Evolutionary conservation across 2,113 vertebrate species (phyloP).

Genomic region (Picathartes gymnocephalus): DNA sequence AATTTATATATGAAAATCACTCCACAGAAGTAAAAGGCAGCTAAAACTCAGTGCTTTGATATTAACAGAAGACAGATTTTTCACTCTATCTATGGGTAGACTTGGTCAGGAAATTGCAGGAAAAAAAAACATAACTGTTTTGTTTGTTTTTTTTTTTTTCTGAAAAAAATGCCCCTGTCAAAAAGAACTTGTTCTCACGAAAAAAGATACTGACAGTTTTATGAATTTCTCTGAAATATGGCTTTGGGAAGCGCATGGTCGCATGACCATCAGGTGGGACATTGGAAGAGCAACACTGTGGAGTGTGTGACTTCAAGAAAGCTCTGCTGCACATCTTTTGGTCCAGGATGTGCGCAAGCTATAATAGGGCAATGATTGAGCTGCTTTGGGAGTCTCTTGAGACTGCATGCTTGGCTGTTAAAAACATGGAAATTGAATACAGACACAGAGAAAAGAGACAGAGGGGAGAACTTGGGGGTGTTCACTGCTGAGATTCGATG

Average conservation of each 20-base stretch:
- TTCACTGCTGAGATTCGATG: conserved; percentile 14
- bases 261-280: too few species aligned
- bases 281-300: not conserved
- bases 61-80: not conserved
- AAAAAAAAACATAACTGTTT: rapidly evolving
- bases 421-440: conserved; percentile 40
- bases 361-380: not conserved
- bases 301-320: not conserved
- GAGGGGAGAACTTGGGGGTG: not conserved
- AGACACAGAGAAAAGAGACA: not conserved
- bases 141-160: too few species aligned
- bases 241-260: not conserved
- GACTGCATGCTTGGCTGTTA: not conserved
- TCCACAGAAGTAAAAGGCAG: not conserved
- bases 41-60: not conserved
- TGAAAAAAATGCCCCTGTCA: not conserved
- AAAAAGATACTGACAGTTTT: not conserved
- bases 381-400: not conserved
- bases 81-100: not conserved
- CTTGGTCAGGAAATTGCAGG: not conserved
- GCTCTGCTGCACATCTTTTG: not conserved
- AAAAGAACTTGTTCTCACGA: not conserved
- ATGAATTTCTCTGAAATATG: not conserved
- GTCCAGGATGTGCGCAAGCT: not conserved
- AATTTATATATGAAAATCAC: not conserved